Conservation (phyloP, 2,113 vertebrate genomes). For the Phaethon lepturus region DNA sequence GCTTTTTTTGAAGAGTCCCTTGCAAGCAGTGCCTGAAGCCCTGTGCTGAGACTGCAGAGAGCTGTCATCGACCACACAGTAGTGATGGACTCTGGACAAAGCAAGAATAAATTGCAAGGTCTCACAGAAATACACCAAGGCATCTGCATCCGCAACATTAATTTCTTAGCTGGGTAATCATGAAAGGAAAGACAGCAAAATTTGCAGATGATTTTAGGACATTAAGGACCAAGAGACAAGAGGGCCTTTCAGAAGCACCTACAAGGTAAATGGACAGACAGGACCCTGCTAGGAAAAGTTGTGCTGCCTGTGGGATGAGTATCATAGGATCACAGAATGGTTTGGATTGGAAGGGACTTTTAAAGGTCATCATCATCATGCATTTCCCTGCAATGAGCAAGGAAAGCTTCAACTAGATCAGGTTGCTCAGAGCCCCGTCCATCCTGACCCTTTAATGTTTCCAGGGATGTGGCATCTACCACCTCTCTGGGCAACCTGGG, state of each 20-base stretch:
- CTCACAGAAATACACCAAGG: not conserved
- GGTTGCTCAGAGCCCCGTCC: too few relatives aligned
- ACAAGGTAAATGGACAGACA: not conserved
- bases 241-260: not conserved
- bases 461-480: too few relatives aligned
- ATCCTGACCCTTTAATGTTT: too few relatives aligned
- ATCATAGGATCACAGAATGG: too few relatives aligned
- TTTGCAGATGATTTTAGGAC: not conserved
- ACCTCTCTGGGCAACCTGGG: too few relatives aligned
- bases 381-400: too few relatives aligned
- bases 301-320: not conserved
- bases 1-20: not conserved
- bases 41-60: not conserved
- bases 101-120: not conserved
- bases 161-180: not conserved
- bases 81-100: not conserved
- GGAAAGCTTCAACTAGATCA: too few relatives aligned
- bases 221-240: not conserved
- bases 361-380: too few relatives aligned
- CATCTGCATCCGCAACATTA: not conserved
- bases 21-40: not conserved
- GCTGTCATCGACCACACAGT: not conserved
- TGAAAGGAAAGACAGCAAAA: not conserved
- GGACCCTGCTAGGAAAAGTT: not conserved
- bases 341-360: too few relatives aligned